phyloP scores from a whole-genome alignment of 2,888 invertebrate species.

The Cataglyphis rosenhaueri region DNA sequence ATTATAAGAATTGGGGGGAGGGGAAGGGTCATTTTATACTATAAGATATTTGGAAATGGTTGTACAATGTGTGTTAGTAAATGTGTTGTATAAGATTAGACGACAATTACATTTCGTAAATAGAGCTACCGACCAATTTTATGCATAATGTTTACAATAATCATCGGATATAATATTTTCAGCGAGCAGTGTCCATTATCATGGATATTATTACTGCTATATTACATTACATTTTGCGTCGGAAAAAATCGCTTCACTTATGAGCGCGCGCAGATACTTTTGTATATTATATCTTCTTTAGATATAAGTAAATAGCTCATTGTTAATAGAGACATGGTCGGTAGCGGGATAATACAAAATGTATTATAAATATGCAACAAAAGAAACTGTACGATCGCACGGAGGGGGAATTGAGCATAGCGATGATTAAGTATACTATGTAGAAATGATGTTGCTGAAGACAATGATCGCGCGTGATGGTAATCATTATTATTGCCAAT shows the following conservation, averaged over 20 bases:
- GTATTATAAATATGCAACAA: constrained; percentile 34
- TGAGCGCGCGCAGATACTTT: constrained; percentile 8
- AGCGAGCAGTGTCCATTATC: constrained; percentile 16
- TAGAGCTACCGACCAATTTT: constrained; percentile 63
- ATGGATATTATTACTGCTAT: constrained; percentile 1
- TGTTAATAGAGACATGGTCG: constrained; percentile 54
- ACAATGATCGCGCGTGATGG: constrained; percentile 72
- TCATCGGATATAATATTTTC: constrained; percentile 29
- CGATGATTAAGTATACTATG: constrained; percentile 42
- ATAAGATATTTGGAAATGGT: constrained; percentile 72
- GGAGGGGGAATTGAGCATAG: constrained; percentile 28
- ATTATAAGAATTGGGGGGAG: constrained; percentile 54
- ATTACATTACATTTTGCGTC: constrained; percentile 3
- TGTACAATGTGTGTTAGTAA: constrained; percentile 62
- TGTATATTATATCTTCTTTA: constrained; percentile 1
- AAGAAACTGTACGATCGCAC: constrained; percentile 8
- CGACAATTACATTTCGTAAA: constrained; percentile 66
- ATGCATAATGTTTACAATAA: constrained; percentile 20
- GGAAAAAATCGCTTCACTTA: neutral
- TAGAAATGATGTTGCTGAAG: constrained; percentile 70
- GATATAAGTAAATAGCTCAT: constrained; percentile 33
- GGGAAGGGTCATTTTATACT: constrained; percentile 77
- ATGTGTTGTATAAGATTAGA: constrained; percentile 72
- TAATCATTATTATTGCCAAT: constrained; percentile 71
- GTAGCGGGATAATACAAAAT: constrained; percentile 55